Base-by-base conservation (phyloP, 2,797 vertebrate genomes). In the Aphelocoma californica region DNA sequence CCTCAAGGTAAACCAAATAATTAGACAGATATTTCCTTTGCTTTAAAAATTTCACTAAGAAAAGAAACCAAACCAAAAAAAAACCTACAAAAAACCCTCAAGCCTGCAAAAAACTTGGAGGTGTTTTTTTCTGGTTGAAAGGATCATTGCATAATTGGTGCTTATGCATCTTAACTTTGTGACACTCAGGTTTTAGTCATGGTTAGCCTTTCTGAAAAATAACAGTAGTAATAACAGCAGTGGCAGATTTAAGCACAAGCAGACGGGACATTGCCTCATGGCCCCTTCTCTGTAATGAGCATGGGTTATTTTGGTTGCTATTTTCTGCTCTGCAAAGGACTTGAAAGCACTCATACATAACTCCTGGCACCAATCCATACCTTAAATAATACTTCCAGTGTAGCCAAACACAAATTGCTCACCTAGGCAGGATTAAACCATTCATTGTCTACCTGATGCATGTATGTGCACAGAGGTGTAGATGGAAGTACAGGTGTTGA, bases 1-100 rank as follows among this genome's bases (percentile, higher is more conserved):
- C 92, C 91, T 93, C 88, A 83, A 71, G 38, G 81, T 95, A 96
- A 96, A 97, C 93, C 88, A 97, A 95, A 94, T 96, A 91, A 95
- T 94, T 90, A 86, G 48, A 82, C 79, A 42, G 69, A 93, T 96
- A 95, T 79, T 95, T 97, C 89, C 80, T 88, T 93, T 88, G 18
- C 57, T 78, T 92, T 83, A 92, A 66, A 66, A 83, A 86, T 78
- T 81, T 94, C 57, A n/a, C 53, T 23, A 2, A 38, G 38, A 4
- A 29, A 50, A 32, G 8, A 45, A 54, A 6, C 15, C 3, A 32
- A 71, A 44, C 5, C 0, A 11, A 9, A 25, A 58, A 15, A 47
- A 34, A 48, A 4, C 18, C 18, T 13, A 42, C 7, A 23, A 36
- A 65, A 14, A 58, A 1, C 2, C 2, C 23, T 72, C 61, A 48